These are phyloP conservation scores for Apodemia mormo DNA, from an alignment of 2,888 invertebrate genomes.

Conservation along the genomic window DNA sequence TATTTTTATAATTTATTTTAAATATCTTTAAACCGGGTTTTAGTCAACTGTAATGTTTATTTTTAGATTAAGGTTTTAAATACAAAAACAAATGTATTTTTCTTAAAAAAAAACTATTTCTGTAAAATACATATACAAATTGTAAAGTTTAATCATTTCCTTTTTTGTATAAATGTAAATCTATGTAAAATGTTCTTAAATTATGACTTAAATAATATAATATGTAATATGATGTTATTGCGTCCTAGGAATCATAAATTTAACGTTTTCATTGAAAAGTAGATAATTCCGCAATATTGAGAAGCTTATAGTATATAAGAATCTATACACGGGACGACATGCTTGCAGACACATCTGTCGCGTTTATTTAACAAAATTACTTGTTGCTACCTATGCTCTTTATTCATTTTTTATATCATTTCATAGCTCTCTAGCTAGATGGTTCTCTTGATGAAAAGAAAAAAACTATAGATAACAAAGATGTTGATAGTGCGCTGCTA, in stretches of 20 bases:
- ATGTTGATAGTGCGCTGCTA: too few relatives aligned
- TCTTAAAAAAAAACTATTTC: neutral
- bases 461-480: too few relatives aligned
- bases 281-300: neutral
- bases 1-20: constrained; percentile 1
- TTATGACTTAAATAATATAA: neutral
- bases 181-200: constrained; percentile 12
- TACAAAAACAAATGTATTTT: constrained; percentile 6
- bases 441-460: too few relatives aligned
- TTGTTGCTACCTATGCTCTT: neutral
- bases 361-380: neutral
- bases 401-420: neutral
- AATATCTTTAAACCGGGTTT: neutral
- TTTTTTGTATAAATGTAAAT: constrained; percentile 21
- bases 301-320: neutral
- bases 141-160: constrained; percentile 12
- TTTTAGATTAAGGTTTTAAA: constrained; percentile 6
- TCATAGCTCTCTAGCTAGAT: too few relatives aligned
- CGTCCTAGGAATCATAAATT: constrained; percentile 19
- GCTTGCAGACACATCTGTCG: neutral
- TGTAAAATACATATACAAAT: constrained; percentile 11
- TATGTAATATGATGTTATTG: constrained; percentile 19
- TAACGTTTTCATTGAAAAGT: neutral
- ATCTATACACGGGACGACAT: neutral
- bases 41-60: constrained; percentile 17